phyloP scores from a whole-genome alignment of 2,113 vertebrate genomes.

The Serinus canaria region DNA sequence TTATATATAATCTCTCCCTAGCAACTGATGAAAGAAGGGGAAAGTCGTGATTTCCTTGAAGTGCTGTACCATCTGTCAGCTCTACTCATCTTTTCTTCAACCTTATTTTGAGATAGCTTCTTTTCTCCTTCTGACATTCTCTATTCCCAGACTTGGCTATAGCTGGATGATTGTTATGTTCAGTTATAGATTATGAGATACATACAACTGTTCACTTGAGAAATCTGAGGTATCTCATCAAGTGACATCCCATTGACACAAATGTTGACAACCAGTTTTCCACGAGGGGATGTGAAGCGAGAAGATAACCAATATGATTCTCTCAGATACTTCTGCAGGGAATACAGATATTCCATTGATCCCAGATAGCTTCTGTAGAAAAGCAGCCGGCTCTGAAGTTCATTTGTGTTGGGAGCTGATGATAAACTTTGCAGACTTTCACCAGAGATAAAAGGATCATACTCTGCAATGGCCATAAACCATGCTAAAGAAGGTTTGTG shows the following conservation, averaged over 20 bases:
- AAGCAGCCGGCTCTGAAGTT: neutral
- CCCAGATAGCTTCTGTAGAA: neutral
- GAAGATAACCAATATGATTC: neutral
- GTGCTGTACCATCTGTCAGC: conserved; percentile 41
- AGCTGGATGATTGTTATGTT: neutral
- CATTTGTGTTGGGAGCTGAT: neutral
- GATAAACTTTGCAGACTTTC: conserved; percentile 25
- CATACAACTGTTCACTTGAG: neutral
- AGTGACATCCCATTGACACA: neutral
- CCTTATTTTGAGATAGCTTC: conserved; percentile 13
- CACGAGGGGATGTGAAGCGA: neutral
- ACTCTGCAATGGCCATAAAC: neutral
- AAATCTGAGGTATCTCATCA: neutral
- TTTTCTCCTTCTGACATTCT: conserved; percentile 19
- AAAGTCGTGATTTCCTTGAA: conserved; percentile 52
- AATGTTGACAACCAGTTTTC: neutral
- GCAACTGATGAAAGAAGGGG: conserved; percentile 32
- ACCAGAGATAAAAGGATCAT: neutral
- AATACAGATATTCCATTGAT: neutral
- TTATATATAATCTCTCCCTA: conserved; percentile 12
- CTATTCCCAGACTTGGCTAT: neutral
- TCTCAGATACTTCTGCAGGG: neutral
- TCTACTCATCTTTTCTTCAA: neutral
- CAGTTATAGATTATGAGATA: neutral
- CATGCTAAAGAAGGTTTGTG: neutral